Evolutionary conservation across 2,888 invertebrate species (phyloP), one percentile per base, ranked within the genome.

Genomic region (Hipparchia sbordonii): DNA sequence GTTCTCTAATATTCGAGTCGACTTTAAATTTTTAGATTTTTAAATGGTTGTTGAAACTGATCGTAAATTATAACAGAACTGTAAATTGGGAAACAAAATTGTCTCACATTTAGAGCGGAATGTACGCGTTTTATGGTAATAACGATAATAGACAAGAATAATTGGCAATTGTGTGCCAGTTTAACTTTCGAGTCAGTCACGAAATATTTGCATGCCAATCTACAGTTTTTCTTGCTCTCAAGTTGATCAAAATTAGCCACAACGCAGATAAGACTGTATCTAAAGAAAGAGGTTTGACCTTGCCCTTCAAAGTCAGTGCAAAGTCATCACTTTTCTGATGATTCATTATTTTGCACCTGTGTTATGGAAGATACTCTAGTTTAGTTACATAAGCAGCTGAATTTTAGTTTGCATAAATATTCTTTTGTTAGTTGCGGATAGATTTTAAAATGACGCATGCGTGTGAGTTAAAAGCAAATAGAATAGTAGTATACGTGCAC

Each of bases 81-180:
- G 57, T 67, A 67, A 70, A 72, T 75, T 76, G 70, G 33, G 72
- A 73, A 76, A 71, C 63, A 70, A 73, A 23, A 76, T 70, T 67
- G 74, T 70, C 61, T 70, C 54, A 63, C 46, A 66, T 68, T 74
- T 8, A 39, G 39, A 71, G 9, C 70, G 52, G 62, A 67, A 67
- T 63, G 70, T 62, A 72, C 62, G 52, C 67, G 48, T 76, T 72
- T 68, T 66, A 57, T 13, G 70, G 68, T 57, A 66, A 74, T 74
- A 73, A 72, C 70, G 23, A 67, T 73, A 73, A 74, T 74, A 67
- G 71, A 68, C 65, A 67, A 61, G 60, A 70, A 70, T 52, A 52
- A 59, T 76, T 74, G 72, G 71, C 73, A 73, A 76, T 73, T 65
- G 73, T 67, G 70, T 65, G 72, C 73, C 62, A 73, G 68, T 73